These are phyloP conservation scores for Lucifuga dentata DNA, from an alignment of 2,113 vertebrate species.

Conservation along the genomic window DNA sequence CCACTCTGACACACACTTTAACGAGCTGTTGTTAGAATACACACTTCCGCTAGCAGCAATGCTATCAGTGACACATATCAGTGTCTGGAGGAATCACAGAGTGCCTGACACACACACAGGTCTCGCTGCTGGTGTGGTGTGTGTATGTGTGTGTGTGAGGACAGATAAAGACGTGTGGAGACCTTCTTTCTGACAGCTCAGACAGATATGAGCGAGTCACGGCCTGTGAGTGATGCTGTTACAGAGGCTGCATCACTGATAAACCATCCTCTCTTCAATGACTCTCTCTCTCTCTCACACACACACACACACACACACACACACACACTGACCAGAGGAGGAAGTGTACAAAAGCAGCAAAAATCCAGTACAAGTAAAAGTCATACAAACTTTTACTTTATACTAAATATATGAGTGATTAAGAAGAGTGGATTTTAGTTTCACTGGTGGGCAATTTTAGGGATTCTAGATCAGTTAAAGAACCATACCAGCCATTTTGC, in stretches of 20 bases:
- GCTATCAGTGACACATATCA: conserved; percentile 10
- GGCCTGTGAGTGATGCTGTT: conserved; percentile 30
- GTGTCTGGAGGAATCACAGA: conserved; percentile 25
- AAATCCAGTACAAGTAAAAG: no score
- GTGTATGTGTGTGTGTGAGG: not conserved
- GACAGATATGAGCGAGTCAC: conserved; percentile 42
- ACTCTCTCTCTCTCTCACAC: no score
- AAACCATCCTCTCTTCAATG: conserved; percentile 24
- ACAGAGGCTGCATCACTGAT: conserved; percentile 25
- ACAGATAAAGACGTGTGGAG: conserved; percentile 66
- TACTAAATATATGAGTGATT: no score
- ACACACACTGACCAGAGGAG: not conserved
- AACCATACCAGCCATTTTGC: no score
- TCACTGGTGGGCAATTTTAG: no score
- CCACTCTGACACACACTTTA: no score
- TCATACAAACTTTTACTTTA: no score
- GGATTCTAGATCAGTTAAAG: no score
- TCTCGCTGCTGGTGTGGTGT: no score
- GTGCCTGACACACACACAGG: conserved; percentile 10
- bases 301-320: not conserved
- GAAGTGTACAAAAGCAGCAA: no score
- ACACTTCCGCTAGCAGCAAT: not conserved
- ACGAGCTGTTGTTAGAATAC: no score
- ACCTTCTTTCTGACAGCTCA: conserved; percentile 56
- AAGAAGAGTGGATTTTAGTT: no score